Conservation (phyloP, 2,113 vertebrate species). For the Ammospiza nelsoni region DNA sequence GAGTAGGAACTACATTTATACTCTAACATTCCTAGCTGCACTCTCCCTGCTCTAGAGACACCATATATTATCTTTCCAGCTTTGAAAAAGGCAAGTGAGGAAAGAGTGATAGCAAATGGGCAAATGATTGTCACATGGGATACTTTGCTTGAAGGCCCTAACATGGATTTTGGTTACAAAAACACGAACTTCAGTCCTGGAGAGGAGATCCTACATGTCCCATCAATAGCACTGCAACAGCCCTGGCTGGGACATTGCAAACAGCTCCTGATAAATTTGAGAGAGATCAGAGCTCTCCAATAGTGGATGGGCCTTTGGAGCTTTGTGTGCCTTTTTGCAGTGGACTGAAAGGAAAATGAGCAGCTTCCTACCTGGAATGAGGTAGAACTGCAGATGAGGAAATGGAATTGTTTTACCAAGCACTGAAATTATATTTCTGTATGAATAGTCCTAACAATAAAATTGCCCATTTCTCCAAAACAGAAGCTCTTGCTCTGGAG, state of each 20-base stretch:
- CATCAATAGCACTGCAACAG: background rate
- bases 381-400: background rate
- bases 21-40: background rate
- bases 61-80: background rate
- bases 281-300: background rate
- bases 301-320: background rate
- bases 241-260: background rate
- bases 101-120: background rate
- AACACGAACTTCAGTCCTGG: background rate
- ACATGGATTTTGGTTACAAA: background rate
- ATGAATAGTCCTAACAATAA: background rate
- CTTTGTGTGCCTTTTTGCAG: background rate
- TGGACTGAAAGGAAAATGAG: background rate
- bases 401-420: background rate
- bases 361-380: background rate
- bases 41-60: background rate
- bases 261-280: background rate
- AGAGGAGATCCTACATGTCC: background rate
- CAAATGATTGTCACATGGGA: background rate
- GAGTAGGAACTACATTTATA: background rate
- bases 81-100: background rate
- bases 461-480: background rate
- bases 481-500: background rate
- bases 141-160: background rate
- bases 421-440: background rate